Percentiles rank a stretch among this genome's conserved stretches.
These are phyloP conservation scores for Aplidium turbinatum DNA, from an alignment of 23 tunicate species.

Conservation along the genomic window DNA sequence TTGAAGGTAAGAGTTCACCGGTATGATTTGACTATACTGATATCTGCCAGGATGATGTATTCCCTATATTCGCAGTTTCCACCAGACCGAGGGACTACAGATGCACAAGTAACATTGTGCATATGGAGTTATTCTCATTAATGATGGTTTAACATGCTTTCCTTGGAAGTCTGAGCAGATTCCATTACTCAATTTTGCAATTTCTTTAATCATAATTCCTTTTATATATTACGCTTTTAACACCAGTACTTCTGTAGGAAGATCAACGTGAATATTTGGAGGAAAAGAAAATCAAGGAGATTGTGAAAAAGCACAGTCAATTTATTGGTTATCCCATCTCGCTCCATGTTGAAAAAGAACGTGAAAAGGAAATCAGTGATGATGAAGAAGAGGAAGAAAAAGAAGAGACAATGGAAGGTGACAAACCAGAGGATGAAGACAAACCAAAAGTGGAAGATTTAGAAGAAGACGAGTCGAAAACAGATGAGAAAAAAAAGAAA, in stretches of 20 bases:
- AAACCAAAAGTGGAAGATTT: constrained; percentile 93
- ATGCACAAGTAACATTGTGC: no score
- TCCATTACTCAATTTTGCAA: no score
- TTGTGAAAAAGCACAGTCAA: constrained; percentile 96
- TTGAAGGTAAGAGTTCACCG: constrained; percentile 49
- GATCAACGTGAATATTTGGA: constrained; percentile 93
- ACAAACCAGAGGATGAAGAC: constrained; percentile 56
- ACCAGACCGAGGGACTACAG: constrained; percentile 77
- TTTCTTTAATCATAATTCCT: no score
- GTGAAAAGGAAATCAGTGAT: constrained; percentile 91
- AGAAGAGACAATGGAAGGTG: constrained; percentile 58
- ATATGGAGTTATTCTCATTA: no score
- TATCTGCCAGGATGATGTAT: constrained; percentile 65
- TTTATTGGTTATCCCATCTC: constrained; percentile 96
- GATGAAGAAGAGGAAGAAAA: constrained; percentile 93
- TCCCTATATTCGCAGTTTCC: constrained; percentile 88
- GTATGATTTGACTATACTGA: background rate
- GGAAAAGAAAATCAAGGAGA: constrained; percentile 90
- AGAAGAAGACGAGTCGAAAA: constrained; percentile 78
- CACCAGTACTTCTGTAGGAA: constrained; percentile 44
- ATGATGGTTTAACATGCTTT: constrained; percentile 73
- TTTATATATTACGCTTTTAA: no score
- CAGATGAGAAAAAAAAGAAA: constrained; percentile 75
- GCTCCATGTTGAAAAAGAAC: constrained; percentile 94
- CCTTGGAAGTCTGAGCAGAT: constrained; percentile 74